These are phyloP conservation scores for Hystrix cristata DNA, from an alignment of 2,113 vertebrate species.

Conservation along the genomic window DNA sequence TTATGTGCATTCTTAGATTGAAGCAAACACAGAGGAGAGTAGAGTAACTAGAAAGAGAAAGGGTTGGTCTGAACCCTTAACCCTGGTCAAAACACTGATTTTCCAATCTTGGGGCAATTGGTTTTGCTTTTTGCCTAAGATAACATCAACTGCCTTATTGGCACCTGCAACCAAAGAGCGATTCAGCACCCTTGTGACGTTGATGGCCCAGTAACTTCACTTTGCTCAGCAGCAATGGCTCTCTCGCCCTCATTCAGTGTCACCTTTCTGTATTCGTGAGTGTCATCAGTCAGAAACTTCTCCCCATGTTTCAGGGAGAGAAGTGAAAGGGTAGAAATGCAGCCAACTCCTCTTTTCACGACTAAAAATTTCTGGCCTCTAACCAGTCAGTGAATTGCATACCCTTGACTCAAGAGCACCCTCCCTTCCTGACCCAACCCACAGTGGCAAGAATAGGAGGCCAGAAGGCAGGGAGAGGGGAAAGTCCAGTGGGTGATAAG, in stretches of 20 bases:
- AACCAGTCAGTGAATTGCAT: neutral
- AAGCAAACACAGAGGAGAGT: neutral
- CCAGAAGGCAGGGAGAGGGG: neutral
- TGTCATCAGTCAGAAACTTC: neutral
- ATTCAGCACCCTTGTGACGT: neutral
- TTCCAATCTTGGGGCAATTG: neutral
- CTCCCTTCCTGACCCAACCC: constrained; percentile 61
- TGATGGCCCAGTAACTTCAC: neutral
- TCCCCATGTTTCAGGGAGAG: neutral
- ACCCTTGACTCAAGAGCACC: neutral
- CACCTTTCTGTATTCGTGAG: neutral
- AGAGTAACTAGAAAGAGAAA: neutral
- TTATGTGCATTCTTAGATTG: neutral
- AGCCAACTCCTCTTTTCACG: constrained; percentile 11
- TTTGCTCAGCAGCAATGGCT: neutral
- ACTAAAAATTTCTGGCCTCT: neutral
- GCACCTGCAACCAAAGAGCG: neutral
- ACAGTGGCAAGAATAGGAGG: neutral
- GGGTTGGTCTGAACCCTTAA: neutral
- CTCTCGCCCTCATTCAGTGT: accelerated
- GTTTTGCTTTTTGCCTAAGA: neutral
- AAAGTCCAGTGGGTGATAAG: constrained; percentile 37
- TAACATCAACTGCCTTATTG: neutral
- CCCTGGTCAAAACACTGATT: neutral
- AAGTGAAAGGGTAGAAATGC: constrained; percentile 7